These are phyloP conservation scores for Nymphalis io DNA, from an alignment of 1,140 invertebrate species.

Conservation along the genomic window DNA sequence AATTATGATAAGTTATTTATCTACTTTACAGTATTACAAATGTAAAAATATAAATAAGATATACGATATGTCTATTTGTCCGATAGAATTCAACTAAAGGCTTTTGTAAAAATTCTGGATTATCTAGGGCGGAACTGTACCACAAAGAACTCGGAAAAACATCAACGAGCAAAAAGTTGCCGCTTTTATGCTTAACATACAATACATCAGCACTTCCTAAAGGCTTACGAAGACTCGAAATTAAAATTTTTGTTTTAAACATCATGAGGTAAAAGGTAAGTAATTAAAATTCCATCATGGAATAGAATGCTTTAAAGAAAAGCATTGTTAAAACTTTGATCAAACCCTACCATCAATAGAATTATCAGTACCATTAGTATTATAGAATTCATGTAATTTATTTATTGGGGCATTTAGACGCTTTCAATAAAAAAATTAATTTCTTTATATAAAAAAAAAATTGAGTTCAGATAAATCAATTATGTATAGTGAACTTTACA, in stretches of 20 bases:
- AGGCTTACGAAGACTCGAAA: slow-evolving; percentile 7
- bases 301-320: slow-evolving; percentile 15
- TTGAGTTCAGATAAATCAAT: too few relatives aligned
- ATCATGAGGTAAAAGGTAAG: slow-evolving; percentile 12
- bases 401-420: too few relatives aligned
- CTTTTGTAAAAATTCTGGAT: background rate
- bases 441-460: too few relatives aligned
- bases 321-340: background rate
- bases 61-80: too few relatives aligned
- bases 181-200: slow-evolving; percentile 2
- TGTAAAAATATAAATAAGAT: too few relatives aligned
- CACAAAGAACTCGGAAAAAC: background rate
- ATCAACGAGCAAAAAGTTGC: background rate
- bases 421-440: too few relatives aligned
- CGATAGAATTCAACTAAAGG: background rate
- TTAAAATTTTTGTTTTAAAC: slow-evolving; percentile 14
- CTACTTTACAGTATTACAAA: too few relatives aligned
- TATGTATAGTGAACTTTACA: too few relatives aligned
- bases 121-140: background rate
- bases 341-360: too few relatives aligned
- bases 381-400: too few relatives aligned
- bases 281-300: slow-evolving; percentile 22
- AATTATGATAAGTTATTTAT: too few relatives aligned
- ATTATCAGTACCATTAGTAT: too few relatives aligned
- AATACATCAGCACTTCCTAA: background rate